These are phyloP conservation scores for Alloscopus bannaensis DNA, from an alignment of 2,888 invertebrate species.

Conservation along the genomic window DNA sequence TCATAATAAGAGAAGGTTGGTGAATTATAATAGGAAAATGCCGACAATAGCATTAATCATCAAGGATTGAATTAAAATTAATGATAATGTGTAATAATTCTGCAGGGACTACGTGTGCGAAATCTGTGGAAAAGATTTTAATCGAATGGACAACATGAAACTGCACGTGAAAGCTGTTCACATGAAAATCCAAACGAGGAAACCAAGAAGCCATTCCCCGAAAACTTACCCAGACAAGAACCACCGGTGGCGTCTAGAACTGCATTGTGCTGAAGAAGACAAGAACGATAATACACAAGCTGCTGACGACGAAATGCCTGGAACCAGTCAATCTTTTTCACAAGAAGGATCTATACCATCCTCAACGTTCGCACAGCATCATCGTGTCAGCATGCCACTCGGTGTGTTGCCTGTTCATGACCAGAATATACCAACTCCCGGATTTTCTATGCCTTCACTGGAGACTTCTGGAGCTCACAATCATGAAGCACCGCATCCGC, in stretches of 20 bases:
- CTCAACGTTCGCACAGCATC: too few relatives aligned
- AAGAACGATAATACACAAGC: neutral
- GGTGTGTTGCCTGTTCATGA: too few relatives aligned
- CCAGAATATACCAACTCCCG: too few relatives aligned
- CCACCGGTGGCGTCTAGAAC: neutral
- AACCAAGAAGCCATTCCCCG: slow-evolving; percentile 11
- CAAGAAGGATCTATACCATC: slow-evolving; percentile 6
- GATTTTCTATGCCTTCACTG: too few relatives aligned
- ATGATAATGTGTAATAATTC: slow-evolving; percentile 8
- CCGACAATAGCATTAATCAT: neutral
- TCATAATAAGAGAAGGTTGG: slow-evolving; percentile 22
- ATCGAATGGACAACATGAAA: slow-evolving; percentile 38
- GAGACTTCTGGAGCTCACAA: too few relatives aligned
- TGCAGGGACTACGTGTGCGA: slow-evolving; percentile 39
- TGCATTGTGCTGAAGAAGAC: neutral
- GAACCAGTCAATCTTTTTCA: slow-evolving; percentile 13
- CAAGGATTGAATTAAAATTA: too few relatives aligned
- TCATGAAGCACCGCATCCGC: too few relatives aligned
- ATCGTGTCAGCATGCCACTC: too few relatives aligned
- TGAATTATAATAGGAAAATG: neutral
- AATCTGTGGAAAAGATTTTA: slow-evolving; percentile 40
- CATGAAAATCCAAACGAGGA: slow-evolving; percentile 33
- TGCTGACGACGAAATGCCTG: slow-evolving; percentile 3
- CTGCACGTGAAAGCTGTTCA: slow-evolving; percentile 45
- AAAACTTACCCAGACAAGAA: neutral